Evolutionary conservation across 1,140 invertebrate genomes (phyloP).

Genomic region (Saxidomus purpurata): DNA sequence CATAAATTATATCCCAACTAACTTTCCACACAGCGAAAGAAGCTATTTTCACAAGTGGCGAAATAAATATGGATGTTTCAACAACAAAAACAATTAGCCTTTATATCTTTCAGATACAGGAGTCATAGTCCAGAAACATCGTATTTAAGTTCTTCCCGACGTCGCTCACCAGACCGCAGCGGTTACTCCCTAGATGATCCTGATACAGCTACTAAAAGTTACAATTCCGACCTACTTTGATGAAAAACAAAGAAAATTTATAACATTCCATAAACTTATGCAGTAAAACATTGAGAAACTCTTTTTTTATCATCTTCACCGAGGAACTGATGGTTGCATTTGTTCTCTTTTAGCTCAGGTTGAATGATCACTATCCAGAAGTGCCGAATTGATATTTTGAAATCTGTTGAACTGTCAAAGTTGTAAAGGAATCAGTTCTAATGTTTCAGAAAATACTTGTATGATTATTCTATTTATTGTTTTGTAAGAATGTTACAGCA

Average conservation of each 20-base stretch:
- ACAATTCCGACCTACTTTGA: conserved; percentile 58
- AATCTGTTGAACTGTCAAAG: not conserved
- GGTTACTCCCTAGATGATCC: conserved; percentile 68
- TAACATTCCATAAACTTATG: not conserved
- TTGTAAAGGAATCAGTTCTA: not conserved
- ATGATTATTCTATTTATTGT: not conserved
- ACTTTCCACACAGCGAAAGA: too few species aligned
- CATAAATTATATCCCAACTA: too few species aligned
- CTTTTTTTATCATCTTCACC: not conserved
- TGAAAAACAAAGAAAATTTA: not conserved
- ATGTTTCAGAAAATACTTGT: not conserved
- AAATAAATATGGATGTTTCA: too few species aligned
- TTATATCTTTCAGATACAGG: conserved; percentile 65
- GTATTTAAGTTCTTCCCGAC: conserved; percentile 71
- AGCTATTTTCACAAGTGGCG: too few species aligned
- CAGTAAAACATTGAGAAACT: not conserved
- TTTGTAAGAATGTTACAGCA: not conserved
- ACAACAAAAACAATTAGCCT: too few species aligned
- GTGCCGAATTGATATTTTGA: conserved; percentile 46
- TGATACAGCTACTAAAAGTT: conserved; percentile 46
- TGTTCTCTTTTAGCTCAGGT: conserved; percentile 9
- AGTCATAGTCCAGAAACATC: conserved; percentile 73
- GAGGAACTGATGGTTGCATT: not conserved
- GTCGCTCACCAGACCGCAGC: conserved; percentile 74
- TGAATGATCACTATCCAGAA: conserved; percentile 15